phyloP scores from a whole-genome alignment of 2,797 vertebrate species.

The Cheirogaleus major region DNA sequence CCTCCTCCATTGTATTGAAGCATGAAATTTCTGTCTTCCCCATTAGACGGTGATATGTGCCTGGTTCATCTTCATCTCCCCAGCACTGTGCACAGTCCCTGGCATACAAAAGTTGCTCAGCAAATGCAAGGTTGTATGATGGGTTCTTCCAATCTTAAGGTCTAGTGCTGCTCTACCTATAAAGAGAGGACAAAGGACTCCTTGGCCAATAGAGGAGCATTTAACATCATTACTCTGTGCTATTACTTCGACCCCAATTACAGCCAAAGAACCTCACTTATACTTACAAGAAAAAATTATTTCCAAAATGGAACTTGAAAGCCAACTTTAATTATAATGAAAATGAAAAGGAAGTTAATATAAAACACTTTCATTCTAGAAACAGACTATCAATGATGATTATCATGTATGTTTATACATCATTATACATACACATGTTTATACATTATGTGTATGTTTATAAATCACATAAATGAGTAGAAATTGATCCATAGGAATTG shows the following conservation, averaged over 20 bases:
- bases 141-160: not conserved
- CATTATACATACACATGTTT: too few species aligned
- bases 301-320: conserved; percentile 37
- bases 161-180: not conserved
- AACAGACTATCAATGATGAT: not conserved
- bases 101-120: not conserved
- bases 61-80: not conserved
- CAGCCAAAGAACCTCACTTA: not conserved
- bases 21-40: not conserved
- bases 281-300: not conserved
- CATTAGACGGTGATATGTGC: not conserved
- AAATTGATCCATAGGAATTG: not conserved
- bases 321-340: conserved; percentile 10
- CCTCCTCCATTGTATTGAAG: not conserved
- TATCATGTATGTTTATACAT: not conserved
- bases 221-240: not conserved
- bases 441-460: not conserved
- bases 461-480: not conserved
- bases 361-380: not conserved
- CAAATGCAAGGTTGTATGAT: not conserved
- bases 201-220: not conserved
- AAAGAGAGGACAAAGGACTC: not conserved
- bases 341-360: conserved; percentile 23
- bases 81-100: not conserved
- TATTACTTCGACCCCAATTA: not conserved